Conservation (phyloP, 2,113 vertebrate species). For the Poicephalus meyeri region DNA sequence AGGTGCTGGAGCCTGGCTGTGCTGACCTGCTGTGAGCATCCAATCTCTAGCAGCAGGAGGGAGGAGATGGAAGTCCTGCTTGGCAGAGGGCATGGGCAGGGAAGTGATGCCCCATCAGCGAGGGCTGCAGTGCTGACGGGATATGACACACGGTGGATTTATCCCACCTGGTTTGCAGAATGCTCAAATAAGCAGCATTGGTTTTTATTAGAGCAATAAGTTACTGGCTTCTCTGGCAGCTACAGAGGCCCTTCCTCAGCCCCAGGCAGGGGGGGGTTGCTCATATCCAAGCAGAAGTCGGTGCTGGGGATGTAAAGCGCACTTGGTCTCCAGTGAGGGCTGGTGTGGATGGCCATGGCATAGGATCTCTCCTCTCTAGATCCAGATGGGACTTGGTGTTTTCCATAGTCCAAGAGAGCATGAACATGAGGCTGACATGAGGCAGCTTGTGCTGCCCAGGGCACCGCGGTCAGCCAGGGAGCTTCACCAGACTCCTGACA, state of each 20-base stretch:
- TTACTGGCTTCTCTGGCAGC: neutral
- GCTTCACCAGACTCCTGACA: neutral
- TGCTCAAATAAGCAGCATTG: neutral
- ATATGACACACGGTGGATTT: accelerated
- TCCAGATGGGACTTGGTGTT: neutral
- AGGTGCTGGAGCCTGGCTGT: neutral
- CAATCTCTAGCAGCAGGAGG: neutral
- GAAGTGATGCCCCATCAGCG: accelerated
- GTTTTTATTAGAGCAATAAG: no score
- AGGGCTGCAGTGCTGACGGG: neutral
- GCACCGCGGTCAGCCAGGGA: accelerated
- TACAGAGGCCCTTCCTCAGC: neutral
- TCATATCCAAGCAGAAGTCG: neutral
- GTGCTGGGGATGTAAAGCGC: neutral
- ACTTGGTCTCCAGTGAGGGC: no score
- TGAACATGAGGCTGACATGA: neutral
- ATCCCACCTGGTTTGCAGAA: neutral
- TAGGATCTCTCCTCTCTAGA: neutral
- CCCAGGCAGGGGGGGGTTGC: accelerated
- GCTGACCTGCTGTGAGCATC: neutral
- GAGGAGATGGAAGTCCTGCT: neutral
- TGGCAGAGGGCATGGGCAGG: neutral
- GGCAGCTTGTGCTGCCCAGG: neutral
- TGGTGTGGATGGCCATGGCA: neutral
- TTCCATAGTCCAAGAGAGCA: neutral